Base-by-base conservation (phyloP, 1,140 invertebrate species). In the Neotoxoptera formosana region DNA sequence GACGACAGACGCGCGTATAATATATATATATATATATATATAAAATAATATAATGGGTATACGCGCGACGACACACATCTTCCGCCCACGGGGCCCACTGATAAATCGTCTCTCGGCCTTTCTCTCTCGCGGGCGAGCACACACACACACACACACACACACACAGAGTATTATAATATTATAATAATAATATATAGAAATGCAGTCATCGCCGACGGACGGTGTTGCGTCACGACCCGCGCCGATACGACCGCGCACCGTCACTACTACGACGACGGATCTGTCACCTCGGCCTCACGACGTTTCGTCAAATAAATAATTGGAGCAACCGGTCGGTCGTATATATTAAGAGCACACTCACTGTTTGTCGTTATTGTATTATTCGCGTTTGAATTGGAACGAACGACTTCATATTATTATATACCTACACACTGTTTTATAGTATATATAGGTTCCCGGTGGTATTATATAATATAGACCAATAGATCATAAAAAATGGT, bases 1-100 rank as follows among this genome's bases (percentile, higher is more conserved):
- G 36, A 48, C 47, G 86, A 34, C 86, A 21, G 88, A 89, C 48
- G n/a, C 48, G n/a, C n/a, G 48, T 89, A 36, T n/a, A 0, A 47
- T 87, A 87, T 87, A 36, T 41, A 41, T 41, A 41, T 41, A 41
- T 41, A 41, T 41, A 41, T 41, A 41, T 41, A 41, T 4, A 51
- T 87, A 81, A 34, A 23, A 89, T 53, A 23, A 41, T 25, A 89
- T 89, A 34, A 34, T 51, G 14, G 25, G 34, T 21, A 53, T 30
- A 41, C 34, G 8, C 45, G 45, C 45, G 90, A 53, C 67, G 45
- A 83, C 90, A 92, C 91, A 92, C 91, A 83, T 92, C 91, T 84
- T 93, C 91, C 91, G 76, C 91, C 91, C 91, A 93, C 91, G 76
- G 91, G 48, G 76, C n/a, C 60, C 60, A 23, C 87, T 36, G 90